Base-by-base conservation (phyloP, 2,888 invertebrate genomes). In the Mimachlamys varia region DNA sequence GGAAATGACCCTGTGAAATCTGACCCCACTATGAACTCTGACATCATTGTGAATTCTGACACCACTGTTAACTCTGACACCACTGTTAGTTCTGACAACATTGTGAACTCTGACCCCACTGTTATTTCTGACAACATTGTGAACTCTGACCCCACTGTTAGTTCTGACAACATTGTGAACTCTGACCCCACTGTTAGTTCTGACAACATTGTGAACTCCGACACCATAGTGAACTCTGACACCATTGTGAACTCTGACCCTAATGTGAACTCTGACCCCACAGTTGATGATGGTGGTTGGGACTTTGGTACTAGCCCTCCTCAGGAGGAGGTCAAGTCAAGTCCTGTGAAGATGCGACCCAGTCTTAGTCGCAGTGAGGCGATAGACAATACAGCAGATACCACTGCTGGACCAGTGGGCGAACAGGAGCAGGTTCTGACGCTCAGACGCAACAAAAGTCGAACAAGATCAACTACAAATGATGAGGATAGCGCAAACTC, bases 401-500 rank as follows among this genome's bases (percentile, higher is more conserved):
- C 87, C 90, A 38, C 58, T 87, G 37, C 33, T 55, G 50, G 49
- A 87, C 88, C n/a, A 50, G 90, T 37, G 87, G 88, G 89, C 91
- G 44, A 87, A 17, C n/a, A 19, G 27, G 76, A 22, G n/a, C 53
- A 37, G 90, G 89, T 22, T 49, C 53, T 91, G 88, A 90, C 38
- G 22, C 44, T 91, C 58, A 62, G 89, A 89, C 88, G 90, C 50
- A 38, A 58, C 49, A 91, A 87, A 62, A 89, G 88, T 55, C 87
- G 88, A n/a, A 91, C 62, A 87, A 89, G 62, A 50, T 89, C 58
- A n/a, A 91, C 91, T n/a, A 89, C 89, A 13, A 92, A 92, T 27
- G 93, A 92, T 19, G 93, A 94, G 7, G 93, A 93, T 89, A 94
- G 94, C 89, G 95, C 93, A 33, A 94, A 94, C 53, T 95, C 95